These are phyloP conservation scores for Lycorma delicatula DNA, from an alignment of 1,140 invertebrate species.

Conservation along the genomic window DNA sequence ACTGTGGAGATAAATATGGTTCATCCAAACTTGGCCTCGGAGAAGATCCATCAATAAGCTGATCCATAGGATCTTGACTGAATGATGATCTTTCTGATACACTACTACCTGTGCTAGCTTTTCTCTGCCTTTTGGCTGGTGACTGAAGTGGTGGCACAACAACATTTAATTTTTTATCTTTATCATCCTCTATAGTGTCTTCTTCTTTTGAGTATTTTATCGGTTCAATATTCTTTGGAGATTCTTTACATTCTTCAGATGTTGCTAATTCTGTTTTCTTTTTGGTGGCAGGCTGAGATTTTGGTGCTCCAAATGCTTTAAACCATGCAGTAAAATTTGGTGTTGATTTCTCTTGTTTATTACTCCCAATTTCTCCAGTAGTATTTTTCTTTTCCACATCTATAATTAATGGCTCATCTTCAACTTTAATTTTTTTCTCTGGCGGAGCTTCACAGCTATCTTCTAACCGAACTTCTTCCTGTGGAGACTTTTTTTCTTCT, in stretches of 20 bases:
- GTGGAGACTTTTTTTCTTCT: conserved; percentile 13
- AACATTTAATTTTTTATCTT: conserved; percentile 27
- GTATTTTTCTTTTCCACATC: conserved; percentile 25
- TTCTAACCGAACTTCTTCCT: conserved; percentile 26
- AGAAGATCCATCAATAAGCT: conserved; percentile 38
- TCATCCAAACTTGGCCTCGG: conserved; percentile 53
- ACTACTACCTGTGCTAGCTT: conserved; percentile 60
- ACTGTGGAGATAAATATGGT: conserved; percentile 52
- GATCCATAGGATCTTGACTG: conserved; percentile 57
- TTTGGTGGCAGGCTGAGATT: conserved; percentile 35
- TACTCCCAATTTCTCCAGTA: conserved; percentile 38
- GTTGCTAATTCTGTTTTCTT: conserved; percentile 30
- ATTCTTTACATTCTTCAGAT: conserved; percentile 13
- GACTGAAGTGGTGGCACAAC: conserved; percentile 32
- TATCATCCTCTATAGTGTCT: conserved; percentile 20
- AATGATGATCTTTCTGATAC: conserved; percentile 64
- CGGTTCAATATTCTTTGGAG: neutral
- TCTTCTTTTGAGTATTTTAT: conserved; percentile 13
- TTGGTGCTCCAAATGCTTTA: conserved; percentile 79
- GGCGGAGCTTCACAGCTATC: conserved; percentile 20
- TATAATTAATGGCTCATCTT: too few relatives aligned
- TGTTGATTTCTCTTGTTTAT: conserved; percentile 55
- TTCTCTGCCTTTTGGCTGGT: conserved; percentile 45
- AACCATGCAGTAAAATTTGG: conserved; percentile 85
- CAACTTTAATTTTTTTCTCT: conserved; percentile 23